phyloP scores from a whole-genome alignment of 2,888 invertebrate species.

The Rhopalosiphum nymphaeae region DNA sequence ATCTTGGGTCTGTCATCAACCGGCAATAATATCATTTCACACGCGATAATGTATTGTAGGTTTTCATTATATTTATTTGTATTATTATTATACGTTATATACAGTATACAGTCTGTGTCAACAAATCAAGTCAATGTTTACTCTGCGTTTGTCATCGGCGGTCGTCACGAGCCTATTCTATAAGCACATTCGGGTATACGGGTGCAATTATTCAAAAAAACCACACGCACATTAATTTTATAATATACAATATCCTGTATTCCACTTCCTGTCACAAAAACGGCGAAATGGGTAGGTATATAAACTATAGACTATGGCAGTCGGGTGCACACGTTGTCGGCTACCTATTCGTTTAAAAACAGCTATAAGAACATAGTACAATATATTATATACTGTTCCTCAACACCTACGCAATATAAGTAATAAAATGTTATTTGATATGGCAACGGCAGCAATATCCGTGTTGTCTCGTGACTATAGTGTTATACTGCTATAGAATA shows the following conservation, averaged over 20 bases:
- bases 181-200: constrained; percentile 8
- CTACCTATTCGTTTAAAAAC: not conserved
- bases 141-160: constrained; percentile 54
- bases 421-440: not conserved
- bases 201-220: constrained; percentile 50
- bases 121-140: constrained; percentile 62
- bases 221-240: constrained; percentile 22
- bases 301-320: not conserved
- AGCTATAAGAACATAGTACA: not conserved
- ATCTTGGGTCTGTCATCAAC: constrained; percentile 51
- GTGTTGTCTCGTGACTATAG: not conserved
- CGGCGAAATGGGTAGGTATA: not conserved
- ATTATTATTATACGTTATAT: constrained; percentile 35
- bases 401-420: not conserved
- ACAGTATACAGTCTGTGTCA: constrained; percentile 44
- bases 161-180: not conserved
- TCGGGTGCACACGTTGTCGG: not conserved
- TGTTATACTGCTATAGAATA: not conserved
- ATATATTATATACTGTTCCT: not conserved
- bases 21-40: constrained; percentile 63
- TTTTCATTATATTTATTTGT: constrained; percentile 47
- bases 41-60: constrained; percentile 52
- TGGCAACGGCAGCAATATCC: not conserved
- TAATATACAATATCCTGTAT: not conserved
- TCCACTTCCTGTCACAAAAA: constrained; percentile 38